Evolutionary conservation across 2,113 vertebrate genomes (phyloP).

Genomic region (Actinemys pallida): DNA sequence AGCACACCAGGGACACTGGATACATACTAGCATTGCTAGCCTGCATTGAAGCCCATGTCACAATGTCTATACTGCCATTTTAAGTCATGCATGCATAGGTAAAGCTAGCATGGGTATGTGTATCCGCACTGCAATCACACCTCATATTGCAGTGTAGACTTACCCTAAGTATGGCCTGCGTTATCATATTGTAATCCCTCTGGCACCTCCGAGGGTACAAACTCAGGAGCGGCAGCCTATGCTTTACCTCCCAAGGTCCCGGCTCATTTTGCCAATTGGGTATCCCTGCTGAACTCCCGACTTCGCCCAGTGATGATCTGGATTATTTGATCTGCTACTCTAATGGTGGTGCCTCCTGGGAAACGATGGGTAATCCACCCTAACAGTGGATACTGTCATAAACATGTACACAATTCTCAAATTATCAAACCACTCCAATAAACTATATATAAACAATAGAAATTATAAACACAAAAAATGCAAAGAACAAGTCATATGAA

Average conservation of each 20-base stretch:
- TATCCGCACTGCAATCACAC: background rate
- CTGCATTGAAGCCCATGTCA: background rate
- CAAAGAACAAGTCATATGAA: background rate
- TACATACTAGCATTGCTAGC: background rate
- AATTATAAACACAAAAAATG: background rate
- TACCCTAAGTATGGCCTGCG: background rate
- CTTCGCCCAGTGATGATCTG: background rate
- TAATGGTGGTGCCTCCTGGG: background rate
- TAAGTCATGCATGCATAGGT: background rate
- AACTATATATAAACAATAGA: background rate
- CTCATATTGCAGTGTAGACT: background rate
- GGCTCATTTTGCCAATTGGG: background rate
- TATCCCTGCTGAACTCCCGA: background rate
- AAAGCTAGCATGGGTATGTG: background rate
- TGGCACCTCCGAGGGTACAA: background rate
- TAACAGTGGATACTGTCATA: background rate
- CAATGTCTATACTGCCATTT: background rate
- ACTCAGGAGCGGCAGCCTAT: background rate
- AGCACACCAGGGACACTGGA: background rate
- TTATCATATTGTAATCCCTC: background rate
- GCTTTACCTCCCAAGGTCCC: background rate
- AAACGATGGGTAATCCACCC: background rate
- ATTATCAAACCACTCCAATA: background rate
- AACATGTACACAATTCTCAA: background rate
- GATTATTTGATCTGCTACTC: background rate